A percentile compares a stretch with the other conserved stretches of the same genome.
phyloP scores from a whole-genome alignment of 2,797 vertebrate genomes.

The Hyperoplus immaculatus region DNA sequence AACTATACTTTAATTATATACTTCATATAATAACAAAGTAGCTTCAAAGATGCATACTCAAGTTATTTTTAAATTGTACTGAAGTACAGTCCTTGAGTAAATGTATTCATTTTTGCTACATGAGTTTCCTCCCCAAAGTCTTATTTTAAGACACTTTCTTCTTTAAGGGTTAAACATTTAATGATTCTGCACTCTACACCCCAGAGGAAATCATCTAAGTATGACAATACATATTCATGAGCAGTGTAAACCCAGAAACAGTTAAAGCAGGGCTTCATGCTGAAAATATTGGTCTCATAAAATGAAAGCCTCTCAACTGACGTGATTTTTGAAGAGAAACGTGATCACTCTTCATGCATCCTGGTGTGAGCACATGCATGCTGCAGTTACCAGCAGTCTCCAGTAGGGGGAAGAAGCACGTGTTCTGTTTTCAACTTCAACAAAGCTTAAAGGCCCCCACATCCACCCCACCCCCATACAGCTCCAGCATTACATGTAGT shows the following conservation, averaged over 20 bases:
- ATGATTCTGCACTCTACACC: too few relatives aligned
- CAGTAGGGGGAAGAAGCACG: slow-evolving; percentile 66
- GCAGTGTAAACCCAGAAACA: neutral
- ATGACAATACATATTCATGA: neutral
- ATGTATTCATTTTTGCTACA: neutral
- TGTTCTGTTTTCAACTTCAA: slow-evolving; percentile 28
- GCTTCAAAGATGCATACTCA: too few relatives aligned
- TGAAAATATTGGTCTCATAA: neutral
- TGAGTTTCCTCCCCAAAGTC: neutral
- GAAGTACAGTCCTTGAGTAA: too few relatives aligned
- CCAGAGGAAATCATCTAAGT: neutral
- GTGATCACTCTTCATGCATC: neutral
- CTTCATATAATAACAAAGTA: too few relatives aligned
- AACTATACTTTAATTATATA: too few relatives aligned
- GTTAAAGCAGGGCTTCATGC: neutral
- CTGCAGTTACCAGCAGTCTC: slow-evolving; percentile 27
- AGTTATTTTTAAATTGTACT: too few relatives aligned
- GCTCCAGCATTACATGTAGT: slow-evolving; percentile 36
- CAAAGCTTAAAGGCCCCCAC: neutral
- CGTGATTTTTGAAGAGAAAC: slow-evolving; percentile 21
- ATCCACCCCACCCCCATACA: neutral
- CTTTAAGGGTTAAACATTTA: neutral
- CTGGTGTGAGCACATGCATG: neutral
- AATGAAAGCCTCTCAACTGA: neutral
- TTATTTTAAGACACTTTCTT: neutral